Conservation (phyloP, 2,797 vertebrate species). For the Chaetodon trifasciatus region DNA sequence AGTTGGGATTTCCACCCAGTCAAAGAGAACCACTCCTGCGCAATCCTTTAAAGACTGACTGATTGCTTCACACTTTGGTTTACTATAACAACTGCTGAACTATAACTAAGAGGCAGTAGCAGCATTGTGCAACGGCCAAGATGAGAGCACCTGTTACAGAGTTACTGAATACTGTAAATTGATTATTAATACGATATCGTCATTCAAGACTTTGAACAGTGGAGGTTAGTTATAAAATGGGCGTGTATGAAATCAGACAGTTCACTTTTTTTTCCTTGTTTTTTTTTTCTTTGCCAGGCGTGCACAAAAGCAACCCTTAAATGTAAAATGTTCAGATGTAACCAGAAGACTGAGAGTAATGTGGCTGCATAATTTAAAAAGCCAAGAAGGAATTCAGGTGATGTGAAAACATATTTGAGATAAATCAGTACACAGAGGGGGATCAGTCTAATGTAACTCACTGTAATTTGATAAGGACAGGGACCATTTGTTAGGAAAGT, state of each 20-base stretch:
- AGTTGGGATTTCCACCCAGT: background rate
- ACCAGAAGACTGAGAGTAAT: background rate
- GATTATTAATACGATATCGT: background rate
- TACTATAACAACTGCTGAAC: background rate
- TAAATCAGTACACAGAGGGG: background rate
- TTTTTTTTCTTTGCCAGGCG: no score
- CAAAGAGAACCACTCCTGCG: background rate
- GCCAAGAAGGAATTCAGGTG: slow-evolving; percentile 1
- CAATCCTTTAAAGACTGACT: background rate
- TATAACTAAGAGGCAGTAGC: no score
- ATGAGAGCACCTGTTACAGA: background rate
- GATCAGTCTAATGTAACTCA: background rate
- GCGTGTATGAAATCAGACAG: slow-evolving; percentile 4
- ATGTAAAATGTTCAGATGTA: slow-evolving; percentile 9
- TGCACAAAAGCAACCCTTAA: background rate
- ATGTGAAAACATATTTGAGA: slow-evolving; percentile 1
- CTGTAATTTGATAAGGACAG: background rate
- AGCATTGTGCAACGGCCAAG: background rate
- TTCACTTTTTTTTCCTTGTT: background rate
- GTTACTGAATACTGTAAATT: background rate
- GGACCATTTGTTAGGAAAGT: background rate
- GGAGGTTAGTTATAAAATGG: background rate
- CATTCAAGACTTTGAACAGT: background rate
- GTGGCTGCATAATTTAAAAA: slow-evolving; percentile 10
- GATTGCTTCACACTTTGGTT: background rate